Evolutionary conservation across 30 jellyfish, hydroid and myxozoan genomes (phyloP).

Genomic region (Rhopilema esculentum): DNA sequence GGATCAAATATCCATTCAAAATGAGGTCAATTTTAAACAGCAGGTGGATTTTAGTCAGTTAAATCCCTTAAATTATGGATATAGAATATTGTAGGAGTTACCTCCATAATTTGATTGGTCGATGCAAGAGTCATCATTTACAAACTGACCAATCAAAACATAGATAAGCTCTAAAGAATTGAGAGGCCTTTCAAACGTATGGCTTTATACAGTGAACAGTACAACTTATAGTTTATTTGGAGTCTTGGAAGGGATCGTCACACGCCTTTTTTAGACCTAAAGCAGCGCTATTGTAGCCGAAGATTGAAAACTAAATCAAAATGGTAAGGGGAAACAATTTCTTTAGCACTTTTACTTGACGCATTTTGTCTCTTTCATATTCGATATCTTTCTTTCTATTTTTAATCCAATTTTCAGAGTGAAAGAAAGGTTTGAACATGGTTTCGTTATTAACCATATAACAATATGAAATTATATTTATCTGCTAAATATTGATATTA

Average conservation of each 20-base stretch:
- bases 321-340: neutral
- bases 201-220: neutral
- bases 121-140: neutral
- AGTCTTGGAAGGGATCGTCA: constrained; percentile 49
- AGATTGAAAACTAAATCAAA: too few relatives aligned
- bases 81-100: neutral
- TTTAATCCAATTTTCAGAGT: too few relatives aligned
- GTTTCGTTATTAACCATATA: too few relatives aligned
- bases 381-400: too few relatives aligned
- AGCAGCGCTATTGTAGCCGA: neutral
- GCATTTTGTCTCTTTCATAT: too few relatives aligned
- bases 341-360: too few relatives aligned
- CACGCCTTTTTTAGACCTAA: constrained; percentile 42
- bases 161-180: neutral
- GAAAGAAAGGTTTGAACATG: too few relatives aligned
- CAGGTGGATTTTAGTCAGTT: neutral
- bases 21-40: constrained; percentile 7
- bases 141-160: neutral
- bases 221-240: neutral
- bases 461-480: too few relatives aligned
- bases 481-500: too few relatives aligned
- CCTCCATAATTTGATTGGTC: neutral
- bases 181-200: neutral
- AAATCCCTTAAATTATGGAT: neutral
- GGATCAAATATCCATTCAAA: neutral